Conservation (phyloP, 2,888 invertebrate genomes). For the Octodonta nipae region DNA sequence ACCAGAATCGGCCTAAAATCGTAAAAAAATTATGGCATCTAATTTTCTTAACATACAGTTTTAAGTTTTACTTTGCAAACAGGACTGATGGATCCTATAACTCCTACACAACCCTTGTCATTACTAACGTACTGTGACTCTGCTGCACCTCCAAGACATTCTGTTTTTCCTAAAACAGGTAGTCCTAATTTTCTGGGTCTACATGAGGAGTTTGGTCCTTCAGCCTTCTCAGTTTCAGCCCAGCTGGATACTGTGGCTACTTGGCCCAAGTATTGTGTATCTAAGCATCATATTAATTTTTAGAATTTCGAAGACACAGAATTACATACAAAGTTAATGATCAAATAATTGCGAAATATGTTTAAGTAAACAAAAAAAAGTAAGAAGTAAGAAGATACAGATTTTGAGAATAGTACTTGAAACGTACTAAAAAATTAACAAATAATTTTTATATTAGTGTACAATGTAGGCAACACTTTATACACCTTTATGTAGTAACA, state of each 20-base stretch:
- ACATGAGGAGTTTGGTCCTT: conserved; percentile 28
- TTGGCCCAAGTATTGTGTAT: conserved; percentile 38
- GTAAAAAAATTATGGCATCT: not conserved
- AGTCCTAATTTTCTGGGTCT: conserved; percentile 41
- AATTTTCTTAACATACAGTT: conserved; percentile 3
- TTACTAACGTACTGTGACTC: conserved; percentile 30
- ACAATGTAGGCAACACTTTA: too few species aligned
- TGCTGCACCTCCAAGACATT: conserved; percentile 35
- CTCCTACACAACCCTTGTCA: conserved; percentile 45
- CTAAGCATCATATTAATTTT: too few species aligned
- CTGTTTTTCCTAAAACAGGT: conserved; percentile 36
- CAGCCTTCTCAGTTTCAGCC: conserved; percentile 24
- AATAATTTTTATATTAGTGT: too few species aligned
- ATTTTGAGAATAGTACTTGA: too few species aligned
- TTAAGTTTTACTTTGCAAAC: conserved; percentile 37
- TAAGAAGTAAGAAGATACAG: too few species aligned
- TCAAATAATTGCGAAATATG: too few species aligned
- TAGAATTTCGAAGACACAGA: too few species aligned
- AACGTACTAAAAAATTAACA: too few species aligned
- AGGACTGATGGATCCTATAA: conserved; percentile 37
- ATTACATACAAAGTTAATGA: too few species aligned
- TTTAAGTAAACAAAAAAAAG: too few species aligned
- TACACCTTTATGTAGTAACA: too few species aligned
- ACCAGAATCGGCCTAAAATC: conserved; percentile 42
- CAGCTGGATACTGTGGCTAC: conserved; percentile 40